A percentile compares a stretch with the other conserved stretches of the same genome.
These are phyloP conservation scores for Nemotelus nigrinus DNA, from an alignment of 2,888 invertebrate species.

Conservation along the genomic window DNA sequence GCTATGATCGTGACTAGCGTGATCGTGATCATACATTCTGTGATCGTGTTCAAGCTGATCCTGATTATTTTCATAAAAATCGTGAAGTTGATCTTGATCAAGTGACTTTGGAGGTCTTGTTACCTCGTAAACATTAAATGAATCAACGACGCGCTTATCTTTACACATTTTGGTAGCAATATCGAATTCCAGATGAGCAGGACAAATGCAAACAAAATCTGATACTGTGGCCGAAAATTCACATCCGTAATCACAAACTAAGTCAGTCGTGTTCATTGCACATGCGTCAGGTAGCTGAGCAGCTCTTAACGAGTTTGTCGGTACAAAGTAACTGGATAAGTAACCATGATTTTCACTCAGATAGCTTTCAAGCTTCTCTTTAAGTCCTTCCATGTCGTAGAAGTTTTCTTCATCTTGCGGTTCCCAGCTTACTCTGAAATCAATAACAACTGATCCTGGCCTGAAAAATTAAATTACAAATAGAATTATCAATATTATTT, in stretches of 20 bases:
- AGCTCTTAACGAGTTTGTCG: conserved; percentile 55
- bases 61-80: conserved; percentile 42
- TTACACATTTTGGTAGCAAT: conserved; percentile 56
- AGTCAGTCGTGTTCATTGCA: conserved; percentile 70
- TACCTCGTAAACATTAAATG: conserved; percentile 55
- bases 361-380: conserved; percentile 66
- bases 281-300: conserved; percentile 71
- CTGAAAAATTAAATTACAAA: conserved; percentile 63
- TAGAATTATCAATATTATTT: neutral
- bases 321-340: conserved; percentile 67
- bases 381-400: conserved; percentile 66
- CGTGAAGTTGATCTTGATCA: conserved; percentile 56
- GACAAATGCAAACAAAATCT: conserved; percentile 75
- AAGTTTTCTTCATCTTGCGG: conserved; percentile 67
- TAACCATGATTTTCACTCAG: conserved; percentile 69
- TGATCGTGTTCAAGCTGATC: conserved; percentile 46
- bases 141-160: conserved; percentile 55
- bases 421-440: conserved; percentile 74
- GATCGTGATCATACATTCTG: conserved; percentile 42
- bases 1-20: conserved; percentile 35
- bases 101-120: conserved; percentile 63
- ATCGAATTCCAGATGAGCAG: conserved; percentile 67
- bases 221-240: conserved; percentile 71
- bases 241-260: conserved; percentile 73
- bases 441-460: conserved; percentile 73